Evolutionary conservation across 2,797 vertebrate genomes (phyloP), one percentile per base, ranked within the genome.

Genomic region (Myripristis murdjan): DNA sequence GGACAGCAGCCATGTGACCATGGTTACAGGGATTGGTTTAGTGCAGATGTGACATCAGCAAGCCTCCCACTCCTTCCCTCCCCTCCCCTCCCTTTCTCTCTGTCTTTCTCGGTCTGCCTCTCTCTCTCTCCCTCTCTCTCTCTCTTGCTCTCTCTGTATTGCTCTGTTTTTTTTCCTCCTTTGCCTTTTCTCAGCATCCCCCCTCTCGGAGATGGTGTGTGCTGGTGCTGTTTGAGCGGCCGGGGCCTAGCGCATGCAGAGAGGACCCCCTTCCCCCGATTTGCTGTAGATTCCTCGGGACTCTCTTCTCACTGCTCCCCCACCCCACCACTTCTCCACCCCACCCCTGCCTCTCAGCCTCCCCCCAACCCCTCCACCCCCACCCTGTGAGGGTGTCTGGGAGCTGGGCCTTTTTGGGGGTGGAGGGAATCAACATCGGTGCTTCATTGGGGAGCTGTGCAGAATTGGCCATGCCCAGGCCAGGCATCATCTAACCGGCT

Each of bases 41-140:
- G 86, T 77, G 83, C 84, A 89, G 87, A 79, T 91, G 91, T 93
- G 93, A 94, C 92, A 88, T 94, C 93, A 93, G 78, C 87, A 62
- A 81, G 63, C 90, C 88, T 81, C 85, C 87, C 81, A 67, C 83
- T 79, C 81, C 65, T 84, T 73, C 81, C 82, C 85, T 77, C 82
- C 75, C 55, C n/a, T n/a, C 62, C 73, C 66, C 65, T 69, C 70
- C 60, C 66, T 41, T 59, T 64, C 77, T 51, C 68, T 11, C 28
- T 39, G 55, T 72, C 81, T 33, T 35, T 46, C 73, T 60, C 64
- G 35, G 9, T 24, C 79, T 76, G 77, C 59, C 72, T 76, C 79
- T 70, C 68, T 61, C 51, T 44, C 58, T 60, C 49, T 65, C 62
- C 37, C 74, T 52, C 54, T 41, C 64, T 23, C 52, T 47, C 31